These are phyloP conservation scores for Amphilophus citrinellus DNA, from an alignment of 2,113 vertebrate species.

Conservation along the genomic window DNA sequence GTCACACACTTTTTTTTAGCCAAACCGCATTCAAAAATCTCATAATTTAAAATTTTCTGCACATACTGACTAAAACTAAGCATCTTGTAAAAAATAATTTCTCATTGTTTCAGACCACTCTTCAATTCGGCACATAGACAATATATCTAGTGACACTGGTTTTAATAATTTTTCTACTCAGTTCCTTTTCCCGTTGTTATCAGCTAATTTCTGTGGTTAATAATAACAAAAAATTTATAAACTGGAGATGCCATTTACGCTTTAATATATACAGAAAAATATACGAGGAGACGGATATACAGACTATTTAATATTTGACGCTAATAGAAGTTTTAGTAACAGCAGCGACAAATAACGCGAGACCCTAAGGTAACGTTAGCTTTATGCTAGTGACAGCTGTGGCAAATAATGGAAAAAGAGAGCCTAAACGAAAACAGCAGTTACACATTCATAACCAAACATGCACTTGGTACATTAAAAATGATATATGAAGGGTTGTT, in stretches of 20 bases:
- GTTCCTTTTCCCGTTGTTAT: accelerated
- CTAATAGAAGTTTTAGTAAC: not conserved
- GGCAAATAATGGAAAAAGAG: accelerated
- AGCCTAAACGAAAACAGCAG: accelerated
- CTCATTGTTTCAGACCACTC: accelerated
- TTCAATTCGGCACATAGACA: not conserved
- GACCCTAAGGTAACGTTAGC: constrained; percentile 9
- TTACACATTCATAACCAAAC: accelerated
- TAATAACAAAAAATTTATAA: not conserved
- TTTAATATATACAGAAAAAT: not conserved
- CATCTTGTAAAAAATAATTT: accelerated
- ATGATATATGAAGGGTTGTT: accelerated
- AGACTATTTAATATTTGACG: not conserved
- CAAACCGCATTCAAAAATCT: not conserved
- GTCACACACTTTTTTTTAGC: not conserved
- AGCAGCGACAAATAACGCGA: not conserved
- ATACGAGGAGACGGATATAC: not conserved
- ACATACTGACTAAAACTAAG: not conserved
- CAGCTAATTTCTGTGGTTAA: not conserved
- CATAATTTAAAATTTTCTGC: not conserved
- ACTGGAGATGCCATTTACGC: not conserved
- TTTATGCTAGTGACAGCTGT: not conserved
- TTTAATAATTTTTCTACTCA: not conserved
- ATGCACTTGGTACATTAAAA: accelerated
- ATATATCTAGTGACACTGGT: accelerated